phyloP scores from a whole-genome alignment of 2,113 vertebrate species.

The Fulmarus glacialis region DNA sequence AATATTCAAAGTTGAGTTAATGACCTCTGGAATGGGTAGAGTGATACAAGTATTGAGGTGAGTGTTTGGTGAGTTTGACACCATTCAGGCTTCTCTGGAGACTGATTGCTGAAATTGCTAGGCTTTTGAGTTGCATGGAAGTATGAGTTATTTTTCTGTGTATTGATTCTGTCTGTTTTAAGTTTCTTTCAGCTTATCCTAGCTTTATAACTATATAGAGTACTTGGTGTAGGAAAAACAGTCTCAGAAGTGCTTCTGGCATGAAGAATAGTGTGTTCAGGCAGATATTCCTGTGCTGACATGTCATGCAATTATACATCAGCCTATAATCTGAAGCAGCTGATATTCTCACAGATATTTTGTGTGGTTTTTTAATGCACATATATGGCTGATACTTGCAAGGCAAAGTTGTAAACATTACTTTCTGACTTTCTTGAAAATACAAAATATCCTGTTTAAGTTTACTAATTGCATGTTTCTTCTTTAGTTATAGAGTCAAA shows the following conservation, averaged over 20 bases:
- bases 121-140: background rate
- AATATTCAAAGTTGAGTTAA: background rate
- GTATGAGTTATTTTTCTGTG: background rate
- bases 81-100: background rate
- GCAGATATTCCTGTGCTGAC: conserved; percentile 2
- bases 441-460: background rate
- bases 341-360: background rate
- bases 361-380: background rate
- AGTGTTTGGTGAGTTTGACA: background rate
- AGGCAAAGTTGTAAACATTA: background rate
- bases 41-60: background rate
- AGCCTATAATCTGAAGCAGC: background rate
- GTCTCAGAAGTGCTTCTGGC: background rate
- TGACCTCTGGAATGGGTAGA: background rate
- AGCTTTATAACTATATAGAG: background rate
- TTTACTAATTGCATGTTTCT: background rate
- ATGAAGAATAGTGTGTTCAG: background rate
- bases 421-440: background rate
- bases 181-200: background rate
- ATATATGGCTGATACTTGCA: background rate
- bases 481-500: conserved; percentile 87
- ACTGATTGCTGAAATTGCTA: background rate
- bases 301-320: background rate
- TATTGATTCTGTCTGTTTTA: background rate
- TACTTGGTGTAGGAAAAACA: background rate